Base-by-base conservation (phyloP, 2,888 invertebrate genomes). In the Pheosia gnoma region DNA sequence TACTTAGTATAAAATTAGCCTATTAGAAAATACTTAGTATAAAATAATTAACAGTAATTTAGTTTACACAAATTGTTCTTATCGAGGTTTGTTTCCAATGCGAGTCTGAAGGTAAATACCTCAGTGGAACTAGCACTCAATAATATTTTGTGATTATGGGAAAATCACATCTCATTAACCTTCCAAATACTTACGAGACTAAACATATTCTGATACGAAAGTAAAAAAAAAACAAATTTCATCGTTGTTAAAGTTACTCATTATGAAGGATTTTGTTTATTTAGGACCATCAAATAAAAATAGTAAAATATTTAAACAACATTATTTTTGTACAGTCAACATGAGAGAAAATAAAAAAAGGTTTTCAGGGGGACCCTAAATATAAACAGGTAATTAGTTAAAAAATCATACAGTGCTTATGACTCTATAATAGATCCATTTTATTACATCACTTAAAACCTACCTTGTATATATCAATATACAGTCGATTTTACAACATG, bases 211-310 rank as follows among this genome's bases (percentile, higher is more conserved):
- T 61, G 47, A n/a, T 4, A 8, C 6, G 3, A 61, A 60, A 66
- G 60, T 52, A 36, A 60, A 65, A 59, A 49, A 60, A 68, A 62
- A 59, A 71, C 36, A 52, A 52, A 52, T 62, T 37, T 49, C 60
- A 60, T 45, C 47, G 37, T 57, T 49, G 11, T 43, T 53, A 60
- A 59, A 74, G 59, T 68, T 62, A 68, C 64, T 74, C 66, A 72
- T 74, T 74, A 66, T 58, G 59, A 47, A 58, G 9, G 57, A 59
- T 58, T 63, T 62, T 51, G 66, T 72, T 72, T 74, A 55, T 62
- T 74, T 63, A 72, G 75, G 75, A 13, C 61, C 59, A 53, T 63
- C 47, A 61, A 62, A 66, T 52, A 61, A 68, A 61, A 67, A 59
- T 41, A 56, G 3, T 38, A 53, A 53, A 53, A 53, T 53, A 38